Percentiles rank a stretch among this genome's conserved stretches.
phyloP scores from a whole-genome alignment of 2,113 vertebrate species.

The Apodemus sylvaticus region DNA sequence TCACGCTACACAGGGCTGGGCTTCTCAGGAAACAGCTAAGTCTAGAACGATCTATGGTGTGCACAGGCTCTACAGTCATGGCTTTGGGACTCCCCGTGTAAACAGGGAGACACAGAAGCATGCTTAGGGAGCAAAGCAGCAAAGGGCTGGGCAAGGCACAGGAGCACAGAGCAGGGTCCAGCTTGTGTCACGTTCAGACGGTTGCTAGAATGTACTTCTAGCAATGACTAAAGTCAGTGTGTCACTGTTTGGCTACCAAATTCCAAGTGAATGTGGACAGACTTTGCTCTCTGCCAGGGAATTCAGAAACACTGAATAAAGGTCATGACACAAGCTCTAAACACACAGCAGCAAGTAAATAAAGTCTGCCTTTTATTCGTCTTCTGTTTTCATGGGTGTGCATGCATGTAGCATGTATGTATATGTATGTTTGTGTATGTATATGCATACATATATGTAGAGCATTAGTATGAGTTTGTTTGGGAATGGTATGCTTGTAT shows the following conservation, averaged over 20 bases:
- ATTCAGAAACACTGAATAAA: constrained; percentile 12
- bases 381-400: too few species aligned
- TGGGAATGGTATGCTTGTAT: too few species aligned
- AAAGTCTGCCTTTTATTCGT: background rate
- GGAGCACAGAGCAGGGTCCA: background rate
- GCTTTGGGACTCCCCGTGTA: background rate
- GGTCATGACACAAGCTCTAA: background rate
- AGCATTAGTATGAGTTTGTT: too few species aligned
- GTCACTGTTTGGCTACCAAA: background rate
- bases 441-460: too few species aligned
- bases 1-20: background rate
- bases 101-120: background rate
- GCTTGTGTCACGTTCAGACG: background rate
- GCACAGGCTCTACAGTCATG: background rate
- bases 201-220: background rate
- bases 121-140: too few species aligned
- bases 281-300: background rate
- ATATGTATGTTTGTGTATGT: too few species aligned
- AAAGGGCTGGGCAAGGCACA: background rate
- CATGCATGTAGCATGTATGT: too few species aligned
- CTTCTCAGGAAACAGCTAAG: background rate
- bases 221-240: background rate
- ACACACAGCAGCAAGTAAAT: background rate
- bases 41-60: background rate
- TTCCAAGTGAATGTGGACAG: background rate